Evolutionary conservation across 2,888 invertebrate genomes (phyloP).

Genomic region (Scelioninae gen. 1): DNA sequence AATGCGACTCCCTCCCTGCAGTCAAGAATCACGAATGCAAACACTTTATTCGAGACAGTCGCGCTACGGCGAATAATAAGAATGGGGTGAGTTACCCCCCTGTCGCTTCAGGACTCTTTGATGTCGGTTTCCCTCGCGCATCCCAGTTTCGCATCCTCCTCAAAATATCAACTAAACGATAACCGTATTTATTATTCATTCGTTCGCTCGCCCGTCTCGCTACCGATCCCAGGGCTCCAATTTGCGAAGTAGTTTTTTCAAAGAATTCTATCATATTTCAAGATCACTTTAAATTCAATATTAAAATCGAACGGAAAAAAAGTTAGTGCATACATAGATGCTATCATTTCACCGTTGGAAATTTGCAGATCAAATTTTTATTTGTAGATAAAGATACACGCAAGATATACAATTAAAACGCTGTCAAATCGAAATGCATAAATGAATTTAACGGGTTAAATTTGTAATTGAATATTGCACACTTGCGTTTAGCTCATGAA

Average conservation of each 20-base stretch:
- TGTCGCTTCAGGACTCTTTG: constrained; percentile 74
- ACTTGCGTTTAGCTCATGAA: constrained; percentile 11
- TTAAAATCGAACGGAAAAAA: constrained; percentile 54
- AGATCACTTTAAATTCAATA: constrained; percentile 64
- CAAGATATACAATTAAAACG: too few species aligned
- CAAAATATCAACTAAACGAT: constrained; percentile 88
- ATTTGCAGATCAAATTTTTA: too few species aligned
- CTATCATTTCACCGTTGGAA: not conserved
- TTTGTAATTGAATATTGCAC: constrained; percentile 16
- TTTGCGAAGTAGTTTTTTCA: constrained; percentile 82
- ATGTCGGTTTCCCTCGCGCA: constrained; percentile 75
- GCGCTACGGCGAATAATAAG: constrained; percentile 70
- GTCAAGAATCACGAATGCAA: constrained; percentile 71
- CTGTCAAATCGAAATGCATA: constrained; percentile 1
- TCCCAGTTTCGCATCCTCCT: constrained; percentile 84
- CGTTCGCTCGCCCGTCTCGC: constrained; percentile 80
- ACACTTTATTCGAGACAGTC: constrained; percentile 72
- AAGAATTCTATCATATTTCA: constrained; percentile 71
- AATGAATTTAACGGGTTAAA: constrained; percentile 9
- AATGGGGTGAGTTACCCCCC: constrained; percentile 66
- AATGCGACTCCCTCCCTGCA: constrained; percentile 50
- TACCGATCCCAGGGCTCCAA: constrained; percentile 75
- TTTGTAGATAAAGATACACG: too few species aligned
- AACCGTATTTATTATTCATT: constrained; percentile 88
- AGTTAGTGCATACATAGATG: constrained; percentile 15